Base-by-base conservation (phyloP, 2,113 vertebrate genomes). In the Mus pahari region DNA sequence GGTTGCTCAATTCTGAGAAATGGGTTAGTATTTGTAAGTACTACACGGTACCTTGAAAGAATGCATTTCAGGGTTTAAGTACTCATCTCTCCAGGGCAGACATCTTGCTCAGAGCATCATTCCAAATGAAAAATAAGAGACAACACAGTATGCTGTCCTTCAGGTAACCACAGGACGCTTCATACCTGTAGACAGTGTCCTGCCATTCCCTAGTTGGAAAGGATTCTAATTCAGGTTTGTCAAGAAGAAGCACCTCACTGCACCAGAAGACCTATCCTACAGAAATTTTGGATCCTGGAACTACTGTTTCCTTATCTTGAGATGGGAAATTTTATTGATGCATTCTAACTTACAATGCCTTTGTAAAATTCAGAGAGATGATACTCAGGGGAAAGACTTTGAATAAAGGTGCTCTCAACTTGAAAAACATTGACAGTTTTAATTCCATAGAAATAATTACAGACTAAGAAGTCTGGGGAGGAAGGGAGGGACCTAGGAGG, bases 1-100 rank as follows among this genome's bases (percentile, higher is more conserved):
- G 74, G 90, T 89, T 87, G 74, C 90, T 92, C 50, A 39, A 78
- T 84, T 94, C 95, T 96, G 77, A 96, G 88, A 95, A 97, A 89
- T 16, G 6, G 75, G n/a, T 62, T 87, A 91, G 92, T 96, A 87
- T 94, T 96, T 96, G 83, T 91, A 66, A 96, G 79, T 70, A 84
- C 66, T 62, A 87, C 91, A 74, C 91, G 58, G 36, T 88, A 83
- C 90, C 81, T 45, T 55, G 20, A n/a, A 96, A 45, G 97, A 92
- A 93, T 58, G 5, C 39, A 92, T 62, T 92, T 91, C 94, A 95
- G 78, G 26, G 86, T 89, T 95, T 90, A 94, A 96, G 90, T 53
- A 74, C 81, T 89, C 60, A 84, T 92, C 73, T 96, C 86, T 93
- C 94, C 48, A 60, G 42, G 75, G 39, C 68, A 62, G 60, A 33